A percentile compares a stretch with the other conserved stretches of the same genome.
Conservation (phyloP, 2,797 vertebrate species). For the Sphaeramia orbicularis region DNA sequence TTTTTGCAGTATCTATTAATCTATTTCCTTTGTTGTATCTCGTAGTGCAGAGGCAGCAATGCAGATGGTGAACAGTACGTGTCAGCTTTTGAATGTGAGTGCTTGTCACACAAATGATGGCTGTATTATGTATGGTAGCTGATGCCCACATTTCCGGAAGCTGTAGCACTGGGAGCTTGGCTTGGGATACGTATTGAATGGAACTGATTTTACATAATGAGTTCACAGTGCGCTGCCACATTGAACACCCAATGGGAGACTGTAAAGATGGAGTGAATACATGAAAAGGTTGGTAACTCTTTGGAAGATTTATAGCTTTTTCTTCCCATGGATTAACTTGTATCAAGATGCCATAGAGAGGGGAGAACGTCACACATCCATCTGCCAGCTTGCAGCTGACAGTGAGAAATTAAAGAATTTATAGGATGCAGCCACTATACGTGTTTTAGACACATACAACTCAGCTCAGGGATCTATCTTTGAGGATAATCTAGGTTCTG, state of each 20-base stretch:
- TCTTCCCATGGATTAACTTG: conserved; percentile 16
- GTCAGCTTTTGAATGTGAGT: conserved; percentile 35
- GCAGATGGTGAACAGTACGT: conserved; percentile 43
- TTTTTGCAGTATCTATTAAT: conserved; percentile 2
- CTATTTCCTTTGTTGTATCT: neutral
- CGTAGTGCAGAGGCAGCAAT: conserved; percentile 17
- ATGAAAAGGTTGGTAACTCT: conserved; percentile 55
- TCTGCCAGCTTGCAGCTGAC: conserved; percentile 12
- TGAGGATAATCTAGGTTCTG: too few relatives aligned
- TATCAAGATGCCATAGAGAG: conserved; percentile 11
- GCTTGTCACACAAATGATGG: conserved; percentile 32
- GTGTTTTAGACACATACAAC: neutral
- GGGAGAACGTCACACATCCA: conserved; percentile 16
- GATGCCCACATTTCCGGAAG: conserved; percentile 52
- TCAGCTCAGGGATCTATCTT: too few relatives aligned
- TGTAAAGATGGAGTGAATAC: conserved; percentile 30
- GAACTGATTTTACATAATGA: conserved; percentile 74
- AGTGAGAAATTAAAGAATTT: conserved; percentile 11
- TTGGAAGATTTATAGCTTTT: conserved; percentile 16
- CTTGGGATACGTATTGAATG: conserved; percentile 54
- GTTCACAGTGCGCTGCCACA: conserved; percentile 55
- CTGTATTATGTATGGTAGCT: conserved; percentile 37
- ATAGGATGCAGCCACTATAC: neutral
- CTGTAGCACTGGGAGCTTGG: conserved; percentile 44
- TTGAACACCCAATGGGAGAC: conserved; percentile 44